phyloP scores from a whole-genome alignment of 2,888 invertebrate genomes.

The Actias luna region DNA sequence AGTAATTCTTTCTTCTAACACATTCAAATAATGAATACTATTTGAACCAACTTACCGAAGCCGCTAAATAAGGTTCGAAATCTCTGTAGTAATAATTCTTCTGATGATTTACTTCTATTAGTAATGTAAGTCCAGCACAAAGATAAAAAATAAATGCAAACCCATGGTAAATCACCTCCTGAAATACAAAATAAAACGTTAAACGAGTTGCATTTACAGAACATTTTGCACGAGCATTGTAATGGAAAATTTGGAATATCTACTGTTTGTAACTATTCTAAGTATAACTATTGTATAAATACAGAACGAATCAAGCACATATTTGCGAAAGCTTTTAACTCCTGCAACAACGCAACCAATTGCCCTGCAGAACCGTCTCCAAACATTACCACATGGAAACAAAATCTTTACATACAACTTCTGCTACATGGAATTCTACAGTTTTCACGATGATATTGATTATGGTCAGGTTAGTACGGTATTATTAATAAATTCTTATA shows the following conservation, averaged over 20 bases:
- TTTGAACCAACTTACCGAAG: conserved; percentile 82
- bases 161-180: conserved; percentile 92
- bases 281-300: no score
- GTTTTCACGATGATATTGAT: no score
- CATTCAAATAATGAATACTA: background rate
- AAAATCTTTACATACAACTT: no score
- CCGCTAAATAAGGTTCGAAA: conserved; percentile 86
- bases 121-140: conserved; percentile 85
- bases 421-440: no score
- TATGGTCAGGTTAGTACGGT: no score
- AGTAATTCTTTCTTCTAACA: background rate
- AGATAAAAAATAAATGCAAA: conserved; percentile 88
- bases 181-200: conserved; percentile 41
- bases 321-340: no score
- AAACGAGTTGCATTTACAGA: background rate
- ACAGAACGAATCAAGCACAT: no score
- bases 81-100: conserved; percentile 72
- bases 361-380: no score
- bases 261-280: no score
- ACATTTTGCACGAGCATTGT: background rate
- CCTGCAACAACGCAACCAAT: no score
- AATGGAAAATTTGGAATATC: background rate
- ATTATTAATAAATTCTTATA: no score
- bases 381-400: no score
- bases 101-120: conserved; percentile 84